Conservation (phyloP, 2,113 vertebrate genomes). For the Chauna torquata region DNA sequence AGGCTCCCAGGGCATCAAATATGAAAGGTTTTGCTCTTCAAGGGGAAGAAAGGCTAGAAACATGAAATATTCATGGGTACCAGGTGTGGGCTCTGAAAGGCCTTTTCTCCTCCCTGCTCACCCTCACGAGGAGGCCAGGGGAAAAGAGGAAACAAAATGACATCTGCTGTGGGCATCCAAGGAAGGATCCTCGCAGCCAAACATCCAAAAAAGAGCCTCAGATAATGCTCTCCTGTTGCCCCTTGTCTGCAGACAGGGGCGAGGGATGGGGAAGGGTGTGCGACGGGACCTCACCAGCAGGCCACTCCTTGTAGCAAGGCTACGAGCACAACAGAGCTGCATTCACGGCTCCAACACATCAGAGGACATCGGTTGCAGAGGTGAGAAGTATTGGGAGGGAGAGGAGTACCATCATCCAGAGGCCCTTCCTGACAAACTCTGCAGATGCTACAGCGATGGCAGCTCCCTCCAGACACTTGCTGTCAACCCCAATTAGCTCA, state of each 20-base stretch:
- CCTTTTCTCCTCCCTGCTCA: neutral
- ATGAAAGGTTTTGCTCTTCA: constrained; percentile 64
- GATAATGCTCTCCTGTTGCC: neutral
- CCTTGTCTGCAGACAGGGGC: neutral
- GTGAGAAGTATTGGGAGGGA: neutral
- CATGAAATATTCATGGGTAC: constrained; percentile 62
- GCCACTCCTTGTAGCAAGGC: neutral
- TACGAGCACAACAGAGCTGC: fast-evolving
- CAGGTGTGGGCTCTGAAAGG: constrained; percentile 19
- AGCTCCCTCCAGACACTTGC: constrained; percentile 20
- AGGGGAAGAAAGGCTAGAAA: constrained; percentile 39
- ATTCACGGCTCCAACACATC: neutral
- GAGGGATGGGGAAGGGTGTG: neutral
- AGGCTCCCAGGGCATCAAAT: constrained; percentile 47
- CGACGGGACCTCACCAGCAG: fast-evolving
- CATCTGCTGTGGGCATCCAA: neutral
- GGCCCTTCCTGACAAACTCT: neutral
- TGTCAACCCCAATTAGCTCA: neutral
- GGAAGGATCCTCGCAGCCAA: neutral
- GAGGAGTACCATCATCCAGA: neutral
- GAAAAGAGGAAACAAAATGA: neutral
- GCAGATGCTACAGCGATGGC: neutral
- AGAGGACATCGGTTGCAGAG: fast-evolving
- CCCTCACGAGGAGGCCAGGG: neutral
- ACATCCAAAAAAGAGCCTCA: neutral